Conservation (phyloP, 1,140 invertebrate species). For the Mercenaria mercenaria region DNA sequence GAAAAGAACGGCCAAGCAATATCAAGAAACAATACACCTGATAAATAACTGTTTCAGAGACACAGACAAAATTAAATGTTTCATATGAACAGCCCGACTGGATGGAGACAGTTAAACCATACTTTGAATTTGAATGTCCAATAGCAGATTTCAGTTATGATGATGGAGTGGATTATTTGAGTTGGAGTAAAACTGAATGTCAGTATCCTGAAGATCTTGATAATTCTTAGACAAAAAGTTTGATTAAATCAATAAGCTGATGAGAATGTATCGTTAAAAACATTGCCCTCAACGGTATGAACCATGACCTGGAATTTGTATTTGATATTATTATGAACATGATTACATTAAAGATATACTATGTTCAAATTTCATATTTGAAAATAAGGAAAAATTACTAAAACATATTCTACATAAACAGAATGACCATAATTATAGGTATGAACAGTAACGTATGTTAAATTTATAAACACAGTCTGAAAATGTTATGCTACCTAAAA, state of each 20-base stretch:
- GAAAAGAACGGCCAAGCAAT: constrained; percentile 19
- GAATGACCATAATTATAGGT: no score
- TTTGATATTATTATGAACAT: constrained; percentile 53
- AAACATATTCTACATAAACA: no score
- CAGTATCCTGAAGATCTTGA: constrained; percentile 6
- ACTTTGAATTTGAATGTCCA: constrained; percentile 18
- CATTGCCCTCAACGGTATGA: not conserved
- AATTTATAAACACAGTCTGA: no score
- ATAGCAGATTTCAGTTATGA: constrained; percentile 52
- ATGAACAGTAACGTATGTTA: no score
- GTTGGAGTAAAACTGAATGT: constrained; percentile 28
- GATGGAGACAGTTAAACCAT: constrained; percentile 55
- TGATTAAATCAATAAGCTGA: not conserved
- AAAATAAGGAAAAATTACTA: no score
- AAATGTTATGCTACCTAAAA: no score
- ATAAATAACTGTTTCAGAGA: constrained; percentile 54
- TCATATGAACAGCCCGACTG: constrained; percentile 63
- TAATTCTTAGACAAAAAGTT: not conserved
- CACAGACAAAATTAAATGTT: not conserved
- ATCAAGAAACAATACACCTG: constrained; percentile 53
- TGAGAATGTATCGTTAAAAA: not conserved
- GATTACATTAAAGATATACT: no score
- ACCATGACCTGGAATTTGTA: constrained; percentile 57
- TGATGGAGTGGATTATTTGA: constrained; percentile 58
- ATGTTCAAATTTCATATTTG: no score